Evolutionary conservation across 2,797 vertebrate genomes (phyloP).

Genomic region (Aythya fuligula): DNA sequence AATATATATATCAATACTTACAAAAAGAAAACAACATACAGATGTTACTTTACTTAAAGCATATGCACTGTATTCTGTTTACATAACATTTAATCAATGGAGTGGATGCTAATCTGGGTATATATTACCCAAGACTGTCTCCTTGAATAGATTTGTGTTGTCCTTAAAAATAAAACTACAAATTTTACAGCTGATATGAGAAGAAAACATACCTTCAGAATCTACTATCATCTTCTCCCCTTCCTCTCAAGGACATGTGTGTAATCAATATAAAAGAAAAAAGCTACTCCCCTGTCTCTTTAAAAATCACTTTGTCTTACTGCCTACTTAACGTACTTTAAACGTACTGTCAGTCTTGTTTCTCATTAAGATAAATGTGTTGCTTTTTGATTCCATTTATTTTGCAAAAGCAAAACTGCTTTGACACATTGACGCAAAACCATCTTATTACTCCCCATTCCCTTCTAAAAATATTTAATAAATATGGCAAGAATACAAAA

Average conservation of each 20-base stretch:
- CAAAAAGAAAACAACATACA: background rate
- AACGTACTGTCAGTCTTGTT: conserved; percentile 34
- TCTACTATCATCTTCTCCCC: background rate
- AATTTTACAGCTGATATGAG: background rate
- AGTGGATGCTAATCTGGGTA: background rate
- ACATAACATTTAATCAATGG: background rate
- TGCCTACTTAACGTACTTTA: conserved; percentile 29
- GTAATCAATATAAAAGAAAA: background rate
- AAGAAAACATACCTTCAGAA: background rate
- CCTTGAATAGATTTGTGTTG: background rate
- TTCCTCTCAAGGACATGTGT: background rate
- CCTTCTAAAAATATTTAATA: conserved; percentile 3
- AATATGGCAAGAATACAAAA: background rate
- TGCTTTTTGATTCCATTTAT: background rate
- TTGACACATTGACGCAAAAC: conserved; percentile 21
- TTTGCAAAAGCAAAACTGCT: conserved; percentile 23
- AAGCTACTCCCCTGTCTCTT: background rate
- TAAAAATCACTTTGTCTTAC: conserved; percentile 31
- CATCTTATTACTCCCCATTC: background rate
- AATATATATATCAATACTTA: background rate
- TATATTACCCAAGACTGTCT: background rate
- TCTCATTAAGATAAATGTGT: background rate
- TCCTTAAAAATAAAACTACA: background rate
- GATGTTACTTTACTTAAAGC: background rate
- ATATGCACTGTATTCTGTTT: background rate